Percentiles rank a stretch among this genome's conserved stretches.
phyloP scores from a whole-genome alignment of 2,797 vertebrate species.

The Sus cebifrons region DNA sequence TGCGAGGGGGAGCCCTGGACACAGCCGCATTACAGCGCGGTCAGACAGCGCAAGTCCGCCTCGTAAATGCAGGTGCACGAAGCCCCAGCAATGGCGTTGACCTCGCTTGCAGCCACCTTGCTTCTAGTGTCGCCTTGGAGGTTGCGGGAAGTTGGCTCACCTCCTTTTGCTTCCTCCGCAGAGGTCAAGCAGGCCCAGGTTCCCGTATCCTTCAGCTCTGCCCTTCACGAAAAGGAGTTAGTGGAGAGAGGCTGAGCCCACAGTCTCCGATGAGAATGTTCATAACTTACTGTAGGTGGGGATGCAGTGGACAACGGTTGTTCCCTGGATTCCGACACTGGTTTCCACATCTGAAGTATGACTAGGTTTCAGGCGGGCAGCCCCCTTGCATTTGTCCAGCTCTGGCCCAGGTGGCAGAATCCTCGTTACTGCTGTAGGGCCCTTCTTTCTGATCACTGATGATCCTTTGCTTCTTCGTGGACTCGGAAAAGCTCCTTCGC shows the following conservation, averaged over 20 bases:
- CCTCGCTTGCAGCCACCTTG: background rate
- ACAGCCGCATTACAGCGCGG: background rate
- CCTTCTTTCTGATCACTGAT: background rate
- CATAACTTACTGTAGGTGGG: rapidly evolving
- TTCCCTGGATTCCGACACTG: background rate
- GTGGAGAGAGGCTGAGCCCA: background rate
- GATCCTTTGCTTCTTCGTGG: background rate
- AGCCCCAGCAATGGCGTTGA: background rate
- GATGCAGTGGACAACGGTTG: background rate
- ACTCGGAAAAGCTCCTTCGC: background rate
- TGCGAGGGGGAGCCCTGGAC: too few relatives aligned
- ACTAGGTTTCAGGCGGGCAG: background rate
- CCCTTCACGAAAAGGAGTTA: background rate
- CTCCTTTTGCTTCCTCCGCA: background rate
- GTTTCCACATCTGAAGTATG: background rate
- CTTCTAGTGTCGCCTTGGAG: background rate
- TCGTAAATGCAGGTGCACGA: background rate
- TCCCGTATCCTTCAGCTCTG: background rate
- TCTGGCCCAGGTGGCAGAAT: background rate
- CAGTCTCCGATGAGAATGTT: background rate
- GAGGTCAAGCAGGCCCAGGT: background rate
- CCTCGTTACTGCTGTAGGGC: background rate
- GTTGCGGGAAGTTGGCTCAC: background rate
- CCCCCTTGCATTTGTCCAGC: background rate
- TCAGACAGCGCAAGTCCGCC: background rate